phyloP scores from a whole-genome alignment of 1,140 invertebrate species.

The Apis dorsata region DNA sequence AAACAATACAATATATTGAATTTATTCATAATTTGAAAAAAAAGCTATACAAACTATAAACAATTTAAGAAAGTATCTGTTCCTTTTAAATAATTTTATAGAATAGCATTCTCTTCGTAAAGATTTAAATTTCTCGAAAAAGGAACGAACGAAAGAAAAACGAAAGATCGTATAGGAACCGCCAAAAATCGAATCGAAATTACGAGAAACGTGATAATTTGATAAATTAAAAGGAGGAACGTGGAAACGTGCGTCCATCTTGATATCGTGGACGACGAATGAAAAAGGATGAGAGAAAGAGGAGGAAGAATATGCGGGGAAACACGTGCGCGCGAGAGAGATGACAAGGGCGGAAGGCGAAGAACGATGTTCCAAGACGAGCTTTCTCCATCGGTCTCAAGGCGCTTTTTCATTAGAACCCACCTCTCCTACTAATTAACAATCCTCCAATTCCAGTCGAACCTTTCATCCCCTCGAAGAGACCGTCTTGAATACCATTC shows the following conservation, averaged over 20 bases:
- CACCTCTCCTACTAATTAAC: slow-evolving; percentile 18
- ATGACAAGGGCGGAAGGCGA: slow-evolving; percentile 40
- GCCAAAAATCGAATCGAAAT: neutral
- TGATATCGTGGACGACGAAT: slow-evolving; percentile 17
- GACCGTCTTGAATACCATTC: neutral
- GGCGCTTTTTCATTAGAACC: slow-evolving; percentile 23
- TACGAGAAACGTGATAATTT: neutral
- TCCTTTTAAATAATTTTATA: too few relatives aligned
- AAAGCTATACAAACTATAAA: too few relatives aligned
- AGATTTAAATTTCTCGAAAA: too few relatives aligned
- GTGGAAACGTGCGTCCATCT: too few relatives aligned
- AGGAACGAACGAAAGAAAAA: too few relatives aligned
- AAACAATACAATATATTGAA: too few relatives aligned
- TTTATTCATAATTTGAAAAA: too few relatives aligned
- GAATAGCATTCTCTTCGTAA: neutral
- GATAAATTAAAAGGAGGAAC: neutral
- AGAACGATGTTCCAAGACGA: slow-evolving; percentile 46
- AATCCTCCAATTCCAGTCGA: neutral
- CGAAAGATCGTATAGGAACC: neutral
- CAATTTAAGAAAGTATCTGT: too few relatives aligned
- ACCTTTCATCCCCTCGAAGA: neutral
- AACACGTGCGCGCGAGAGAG: slow-evolving; percentile 12
- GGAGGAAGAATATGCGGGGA: slow-evolving; percentile 9
- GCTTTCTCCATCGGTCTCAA: slow-evolving; percentile 11
- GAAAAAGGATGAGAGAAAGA: slow-evolving; percentile 3